Percentiles rank a stretch among this genome's conserved stretches.
Conservation (phyloP, 2,797 vertebrate genomes). For the Chiroxiphia lanceolata region DNA sequence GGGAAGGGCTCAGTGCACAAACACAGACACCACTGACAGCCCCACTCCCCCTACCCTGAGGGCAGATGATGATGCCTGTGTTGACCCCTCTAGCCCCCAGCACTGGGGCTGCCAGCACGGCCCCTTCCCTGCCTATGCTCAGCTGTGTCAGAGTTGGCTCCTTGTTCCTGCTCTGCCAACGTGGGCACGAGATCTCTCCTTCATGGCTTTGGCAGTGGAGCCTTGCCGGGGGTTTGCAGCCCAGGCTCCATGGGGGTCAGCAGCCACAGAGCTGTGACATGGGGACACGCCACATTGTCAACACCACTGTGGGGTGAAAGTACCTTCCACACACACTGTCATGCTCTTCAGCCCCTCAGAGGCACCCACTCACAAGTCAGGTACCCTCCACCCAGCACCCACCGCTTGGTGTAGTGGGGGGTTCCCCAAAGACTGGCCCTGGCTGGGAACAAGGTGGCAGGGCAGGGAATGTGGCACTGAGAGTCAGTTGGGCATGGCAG, state of each 20-base stretch:
- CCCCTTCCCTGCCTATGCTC: accelerated
- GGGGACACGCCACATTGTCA: accelerated
- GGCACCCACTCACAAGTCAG: accelerated
- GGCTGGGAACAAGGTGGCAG: not conserved
- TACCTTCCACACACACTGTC: not conserved
- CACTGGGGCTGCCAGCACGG: accelerated
- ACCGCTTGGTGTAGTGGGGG: accelerated
- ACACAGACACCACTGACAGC: accelerated
- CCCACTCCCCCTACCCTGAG: not conserved
- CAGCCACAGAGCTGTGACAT: not conserved
- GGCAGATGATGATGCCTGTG: not conserved
- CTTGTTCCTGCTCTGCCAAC: not conserved
- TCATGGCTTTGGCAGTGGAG: accelerated
- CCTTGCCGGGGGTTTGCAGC: accelerated
- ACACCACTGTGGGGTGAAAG: not conserved
- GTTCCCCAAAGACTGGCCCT: not conserved
- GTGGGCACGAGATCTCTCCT: accelerated
- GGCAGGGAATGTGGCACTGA: not conserved
- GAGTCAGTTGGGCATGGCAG: accelerated
- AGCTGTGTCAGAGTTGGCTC: accelerated
- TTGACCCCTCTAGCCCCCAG: not conserved
- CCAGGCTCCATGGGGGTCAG: not conserved
- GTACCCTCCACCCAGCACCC: not conserved
- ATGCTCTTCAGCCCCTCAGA: not conserved
- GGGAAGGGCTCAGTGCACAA: not conserved